Evolutionary conservation across 2,888 invertebrate genomes (phyloP), one percentile per base, ranked within the genome.

Genomic region (Stenodera caucasica): DNA sequence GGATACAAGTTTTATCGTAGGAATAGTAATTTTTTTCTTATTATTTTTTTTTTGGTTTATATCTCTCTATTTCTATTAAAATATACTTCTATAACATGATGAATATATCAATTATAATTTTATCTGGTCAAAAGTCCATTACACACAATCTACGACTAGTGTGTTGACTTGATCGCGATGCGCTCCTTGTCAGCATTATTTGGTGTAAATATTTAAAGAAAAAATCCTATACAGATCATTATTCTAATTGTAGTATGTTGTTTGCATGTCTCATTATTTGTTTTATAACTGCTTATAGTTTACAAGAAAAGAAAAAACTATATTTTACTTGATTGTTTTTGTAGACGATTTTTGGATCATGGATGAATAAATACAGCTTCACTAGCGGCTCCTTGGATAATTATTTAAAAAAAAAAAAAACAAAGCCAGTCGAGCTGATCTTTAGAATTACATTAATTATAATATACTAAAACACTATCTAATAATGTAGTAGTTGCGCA

Each of bases 281-380:
- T 76, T 77, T 77, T 75, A 72, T 73, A 77, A 77, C 73, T 72
- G 79, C 79, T 79, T 79, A 78, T 79, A 78, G 78, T 78, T 79
- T 78, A 75, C 69, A 68, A 70, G 64, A 57, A 45, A 11, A 45
- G 8, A 45, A 11, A 45, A 45, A 69, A 45, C 33, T 33, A 33
- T 70, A 69, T 69, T 69, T 70, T 72, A 72, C 68, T 71, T 70
- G 68, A 67, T 69, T 68, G 64, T 70, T 73, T 57, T 71, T 72
- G 69, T 70, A 72, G 72, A 68, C 64, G 65, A 68, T 69, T 67
- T 70, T 64, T 69, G 63, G 68, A 70, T 65, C 61, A 68, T 68
- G 69, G 67, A 70, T 66, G 68, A 70, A 66, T 64, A 49, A 61
- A 72, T 63, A 72, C 71, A 71, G 72, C 72, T 73, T 71, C 64